Evolutionary conservation across 2,797 vertebrate genomes (phyloP), one percentile per base, ranked within the genome.

Genomic region (Ptychadena robeensis): DNA sequence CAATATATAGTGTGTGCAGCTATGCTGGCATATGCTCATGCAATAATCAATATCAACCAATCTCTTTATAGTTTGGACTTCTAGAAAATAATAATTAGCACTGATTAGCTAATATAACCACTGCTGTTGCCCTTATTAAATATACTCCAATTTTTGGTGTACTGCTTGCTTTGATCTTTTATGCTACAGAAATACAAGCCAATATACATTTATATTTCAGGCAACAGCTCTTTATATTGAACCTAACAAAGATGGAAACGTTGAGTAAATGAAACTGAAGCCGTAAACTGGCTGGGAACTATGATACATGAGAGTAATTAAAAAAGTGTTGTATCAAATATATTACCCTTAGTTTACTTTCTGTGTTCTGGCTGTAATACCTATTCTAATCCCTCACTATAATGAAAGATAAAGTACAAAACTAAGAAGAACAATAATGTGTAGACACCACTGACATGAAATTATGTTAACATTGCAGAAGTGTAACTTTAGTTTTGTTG

Each of bases 241-340:
- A 10, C 6, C 31, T 35, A 59, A 79, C 82, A 79, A 73, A 73
- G 82, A 83, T 74, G 70, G 76, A 74, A 74, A 61, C 69, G 65
- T 38, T 18, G 70, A 68, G 63, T 79, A 83, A 83, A 68, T 79
- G 48, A 79, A 65, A 79, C 71, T 73, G 76, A 79, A 83, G 82
- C 38, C 14, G 32, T 74, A 74, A 69, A 80, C 63, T 64, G 63
- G 77, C 82, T 75, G 77, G 65, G 73, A 80, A 80, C 64, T 69
- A 75, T 75, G 77, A 84, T 84, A 37, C 35, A 84, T 84, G 82
- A 80, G 70, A 63, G 77, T 63, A 80, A 84, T 84, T 84, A 80
- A 35, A 30, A n/a, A 34, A 64, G 22, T 78, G 67, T 69, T 57
- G 34, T 66, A 73, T 73, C 22, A 28, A 35, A 40, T 67, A 25